These are phyloP conservation scores for Scomberomorus guttatus DNA, from an alignment of 2,797 vertebrate genomes.

Conservation along the genomic window DNA sequence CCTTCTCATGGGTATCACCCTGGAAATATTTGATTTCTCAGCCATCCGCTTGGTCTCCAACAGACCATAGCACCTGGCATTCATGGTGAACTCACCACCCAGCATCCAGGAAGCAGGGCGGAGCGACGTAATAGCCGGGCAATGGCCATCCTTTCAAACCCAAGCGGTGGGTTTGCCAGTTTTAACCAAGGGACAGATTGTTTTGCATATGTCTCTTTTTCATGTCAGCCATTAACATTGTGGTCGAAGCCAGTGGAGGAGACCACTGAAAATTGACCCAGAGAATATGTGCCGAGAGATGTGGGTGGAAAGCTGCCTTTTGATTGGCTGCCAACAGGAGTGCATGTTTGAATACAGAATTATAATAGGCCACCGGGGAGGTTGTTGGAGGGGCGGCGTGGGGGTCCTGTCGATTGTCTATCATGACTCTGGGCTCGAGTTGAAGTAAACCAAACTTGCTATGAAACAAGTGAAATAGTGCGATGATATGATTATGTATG, in stretches of 20 bases:
- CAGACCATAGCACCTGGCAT: conserved; percentile 52
- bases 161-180: conserved; percentile 33
- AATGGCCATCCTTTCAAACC: conserved; percentile 41
- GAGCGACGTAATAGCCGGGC: conserved; percentile 35
- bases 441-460: conserved; percentile 51
- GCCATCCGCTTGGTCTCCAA: conserved; percentile 36
- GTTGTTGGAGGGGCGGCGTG: conserved; percentile 16
- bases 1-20: conserved; percentile 14
- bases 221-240: conserved; percentile 36
- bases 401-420: conserved; percentile 59
- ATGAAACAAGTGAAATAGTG: conserved; percentile 42
- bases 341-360: conserved; percentile 59
- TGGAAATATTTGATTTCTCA: conserved; percentile 54
- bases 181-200: conserved; percentile 58
- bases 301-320: conserved; percentile 47
- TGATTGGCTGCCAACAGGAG: conserved; percentile 63
- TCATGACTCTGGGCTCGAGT: conserved; percentile 42
- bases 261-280: conserved; percentile 50
- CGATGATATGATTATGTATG: conserved; percentile 58
- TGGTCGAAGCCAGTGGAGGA: conserved; percentile 27
- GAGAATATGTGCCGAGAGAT: conserved; percentile 34
- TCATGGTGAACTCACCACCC: conserved; percentile 50
- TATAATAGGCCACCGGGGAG: conserved; percentile 57
- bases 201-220: conserved; percentile 51
- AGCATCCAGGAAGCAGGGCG: conserved; percentile 35